A percentile compares a stretch with the other conserved stretches of the same genome.
Evolutionary conservation across 2,113 vertebrate genomes (phyloP).

Genomic region (Stictonetta naevosa): DNA sequence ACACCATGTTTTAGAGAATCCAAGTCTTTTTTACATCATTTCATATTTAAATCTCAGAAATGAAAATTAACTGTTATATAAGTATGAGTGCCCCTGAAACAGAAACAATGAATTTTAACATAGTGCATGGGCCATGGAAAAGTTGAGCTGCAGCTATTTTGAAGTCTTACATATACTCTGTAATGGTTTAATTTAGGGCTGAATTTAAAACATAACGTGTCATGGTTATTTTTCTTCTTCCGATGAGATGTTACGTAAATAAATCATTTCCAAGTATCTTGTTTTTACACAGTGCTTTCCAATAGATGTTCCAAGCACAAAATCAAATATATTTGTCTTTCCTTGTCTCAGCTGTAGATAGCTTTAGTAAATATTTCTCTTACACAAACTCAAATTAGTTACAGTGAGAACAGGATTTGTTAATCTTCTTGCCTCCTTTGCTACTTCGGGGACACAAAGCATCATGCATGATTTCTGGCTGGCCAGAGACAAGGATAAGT

Average conservation of each 20-base stretch:
- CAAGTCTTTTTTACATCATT: background rate
- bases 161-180: rapidly evolving
- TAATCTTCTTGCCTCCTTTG: background rate
- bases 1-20: background rate
- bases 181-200: background rate
- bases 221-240: background rate
- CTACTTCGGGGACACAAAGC: background rate
- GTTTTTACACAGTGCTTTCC: background rate
- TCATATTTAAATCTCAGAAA: background rate
- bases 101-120: background rate
- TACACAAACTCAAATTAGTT: background rate
- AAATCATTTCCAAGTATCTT: background rate
- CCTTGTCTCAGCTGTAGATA: background rate
- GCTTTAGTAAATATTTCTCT: background rate
- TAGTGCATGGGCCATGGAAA: rapidly evolving
- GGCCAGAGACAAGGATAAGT: background rate
- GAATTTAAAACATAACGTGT: background rate
- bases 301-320: background rate
- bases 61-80: background rate
- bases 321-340: background rate
- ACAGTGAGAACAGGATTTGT: background rate
- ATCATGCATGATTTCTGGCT: background rate
- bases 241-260: background rate
- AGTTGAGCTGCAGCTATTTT: rapidly evolving
- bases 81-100: background rate